Evolutionary conservation across 2,113 vertebrate species (phyloP).

Genomic region (Oreochromis aureus): DNA sequence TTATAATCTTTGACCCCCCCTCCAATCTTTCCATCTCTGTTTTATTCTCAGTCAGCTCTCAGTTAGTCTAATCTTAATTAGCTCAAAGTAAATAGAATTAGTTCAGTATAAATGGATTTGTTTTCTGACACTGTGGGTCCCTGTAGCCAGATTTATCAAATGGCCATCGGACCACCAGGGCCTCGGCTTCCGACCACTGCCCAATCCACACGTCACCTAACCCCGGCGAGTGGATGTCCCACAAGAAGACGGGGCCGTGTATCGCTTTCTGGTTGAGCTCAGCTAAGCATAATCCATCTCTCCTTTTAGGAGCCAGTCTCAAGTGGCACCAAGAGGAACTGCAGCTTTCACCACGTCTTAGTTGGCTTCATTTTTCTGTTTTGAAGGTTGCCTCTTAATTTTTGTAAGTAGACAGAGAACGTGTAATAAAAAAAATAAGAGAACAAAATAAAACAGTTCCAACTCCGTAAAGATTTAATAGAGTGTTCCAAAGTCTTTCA

Average conservation of each 20-base stretch:
- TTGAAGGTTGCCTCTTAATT: background rate
- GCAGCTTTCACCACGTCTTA: background rate
- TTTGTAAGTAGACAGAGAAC: background rate
- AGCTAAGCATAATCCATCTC: background rate
- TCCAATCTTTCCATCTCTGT: background rate
- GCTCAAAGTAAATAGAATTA: background rate
- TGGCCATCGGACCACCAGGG: background rate
- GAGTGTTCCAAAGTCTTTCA: background rate
- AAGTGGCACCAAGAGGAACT: background rate
- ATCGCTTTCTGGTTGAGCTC: background rate
- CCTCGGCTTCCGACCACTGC: background rate
- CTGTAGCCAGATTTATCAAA: background rate
- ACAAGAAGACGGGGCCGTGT: fast-evolving
- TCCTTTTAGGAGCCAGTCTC: background rate
- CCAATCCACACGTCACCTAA: background rate
- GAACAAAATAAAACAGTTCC: background rate
- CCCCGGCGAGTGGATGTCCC: background rate
- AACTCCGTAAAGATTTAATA: background rate
- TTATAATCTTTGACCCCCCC: background rate
- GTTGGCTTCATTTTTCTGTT: fast-evolving
- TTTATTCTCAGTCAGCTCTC: background rate
- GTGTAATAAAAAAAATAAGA: background rate
- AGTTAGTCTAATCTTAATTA: background rate
- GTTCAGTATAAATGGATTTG: background rate
- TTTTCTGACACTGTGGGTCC: background rate